Percentiles rank a stretch among this genome's conserved stretches.
These are phyloP conservation scores for Psephotus haematonotus DNA, from an alignment of 2,113 vertebrate species.

Conservation along the genomic window DNA sequence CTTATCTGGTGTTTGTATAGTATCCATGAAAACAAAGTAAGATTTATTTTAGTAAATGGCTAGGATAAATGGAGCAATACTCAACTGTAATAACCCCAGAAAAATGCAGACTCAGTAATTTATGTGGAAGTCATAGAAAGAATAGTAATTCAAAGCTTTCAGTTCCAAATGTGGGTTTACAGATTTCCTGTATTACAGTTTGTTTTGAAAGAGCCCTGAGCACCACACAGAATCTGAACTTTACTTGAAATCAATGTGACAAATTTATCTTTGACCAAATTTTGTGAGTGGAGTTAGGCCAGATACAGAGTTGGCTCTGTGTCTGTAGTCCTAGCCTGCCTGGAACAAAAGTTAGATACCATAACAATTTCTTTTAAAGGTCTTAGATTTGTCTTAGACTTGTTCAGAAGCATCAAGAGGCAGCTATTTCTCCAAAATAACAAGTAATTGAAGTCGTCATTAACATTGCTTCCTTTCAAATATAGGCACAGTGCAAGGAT, in stretches of 20 bases:
- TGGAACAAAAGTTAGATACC: not conserved
- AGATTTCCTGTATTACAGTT: not conserved
- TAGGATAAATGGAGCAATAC: not conserved
- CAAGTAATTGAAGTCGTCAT: not conserved
- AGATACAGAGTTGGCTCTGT: not conserved
- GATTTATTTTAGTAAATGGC: not conserved
- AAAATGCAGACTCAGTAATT: not conserved
- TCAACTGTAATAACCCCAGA: not conserved
- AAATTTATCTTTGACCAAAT: slow-evolving; percentile 17
- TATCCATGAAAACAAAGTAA: not conserved
- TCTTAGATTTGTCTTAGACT: slow-evolving; percentile 2
- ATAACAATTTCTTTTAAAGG: slow-evolving; percentile 10
- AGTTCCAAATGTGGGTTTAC: not conserved
- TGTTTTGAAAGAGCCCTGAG: not conserved
- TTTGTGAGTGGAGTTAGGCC: not conserved
- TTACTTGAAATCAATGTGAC: not conserved
- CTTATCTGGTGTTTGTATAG: not conserved
- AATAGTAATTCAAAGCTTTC: not conserved
- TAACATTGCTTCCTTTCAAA: not conserved
- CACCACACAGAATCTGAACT: not conserved
- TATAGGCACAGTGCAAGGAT: not conserved
- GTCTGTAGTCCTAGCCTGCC: not conserved
- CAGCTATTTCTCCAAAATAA: slow-evolving; percentile 24
- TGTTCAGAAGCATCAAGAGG: not conserved
- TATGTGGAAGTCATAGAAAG: not conserved